phyloP scores from a whole-genome alignment of 2,113 vertebrate species.

The Marmota monax region DNA sequence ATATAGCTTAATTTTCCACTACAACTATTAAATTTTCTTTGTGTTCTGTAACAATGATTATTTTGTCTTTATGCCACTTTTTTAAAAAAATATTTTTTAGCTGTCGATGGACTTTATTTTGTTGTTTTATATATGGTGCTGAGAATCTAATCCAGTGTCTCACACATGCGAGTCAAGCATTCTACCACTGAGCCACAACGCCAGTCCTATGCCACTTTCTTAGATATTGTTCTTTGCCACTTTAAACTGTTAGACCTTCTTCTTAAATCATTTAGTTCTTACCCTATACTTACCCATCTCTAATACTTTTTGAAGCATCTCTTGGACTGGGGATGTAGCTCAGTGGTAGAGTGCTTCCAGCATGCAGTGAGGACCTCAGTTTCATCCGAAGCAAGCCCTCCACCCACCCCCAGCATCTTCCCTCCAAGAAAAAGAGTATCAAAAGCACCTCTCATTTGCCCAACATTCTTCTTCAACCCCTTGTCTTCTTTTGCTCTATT shows the following conservation, averaged over 20 bases:
- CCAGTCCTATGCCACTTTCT: neutral
- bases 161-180: no score
- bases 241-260: neutral
- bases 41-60: neutral
- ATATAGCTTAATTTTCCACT: neutral
- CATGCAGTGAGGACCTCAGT: neutral
- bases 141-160: no score
- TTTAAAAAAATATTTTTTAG: no score
- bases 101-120: no score
- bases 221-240: neutral
- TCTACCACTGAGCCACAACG: no score
- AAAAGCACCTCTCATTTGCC: neutral
- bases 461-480: fast-evolving
- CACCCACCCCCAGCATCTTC: neutral
- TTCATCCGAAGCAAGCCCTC: no score
- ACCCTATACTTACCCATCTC: neutral
- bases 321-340: neutral
- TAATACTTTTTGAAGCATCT: neutral
- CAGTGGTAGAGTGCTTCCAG: neutral
- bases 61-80: neutral
- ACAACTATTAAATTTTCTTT: slow-evolving; percentile 1
- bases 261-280: neutral
- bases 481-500: neutral
- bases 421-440: neutral
- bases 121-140: no score